These are phyloP conservation scores for Caloenas nicobarica DNA, from an alignment of 2,113 vertebrate species.

Conservation along the genomic window DNA sequence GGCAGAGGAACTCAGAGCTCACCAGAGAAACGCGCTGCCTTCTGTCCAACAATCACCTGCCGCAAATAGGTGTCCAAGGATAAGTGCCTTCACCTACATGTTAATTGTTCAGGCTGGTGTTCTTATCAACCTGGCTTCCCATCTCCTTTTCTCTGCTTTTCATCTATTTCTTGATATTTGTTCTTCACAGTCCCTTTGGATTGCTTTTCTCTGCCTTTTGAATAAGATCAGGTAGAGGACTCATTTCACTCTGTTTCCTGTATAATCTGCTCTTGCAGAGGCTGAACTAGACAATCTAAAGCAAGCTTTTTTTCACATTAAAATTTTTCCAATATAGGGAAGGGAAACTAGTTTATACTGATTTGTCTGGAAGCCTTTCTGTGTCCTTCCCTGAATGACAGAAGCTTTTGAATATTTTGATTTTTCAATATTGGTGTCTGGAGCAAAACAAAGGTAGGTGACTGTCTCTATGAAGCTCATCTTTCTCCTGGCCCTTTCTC, in stretches of 20 bases:
- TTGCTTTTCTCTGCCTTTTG: background rate
- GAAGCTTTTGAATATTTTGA: background rate
- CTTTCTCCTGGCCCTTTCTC: background rate
- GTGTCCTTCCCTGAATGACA: background rate
- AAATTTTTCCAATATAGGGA: background rate
- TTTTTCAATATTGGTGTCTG: background rate
- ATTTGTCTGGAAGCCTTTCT: background rate
- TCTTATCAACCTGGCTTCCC: background rate
- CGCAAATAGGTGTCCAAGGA: background rate
- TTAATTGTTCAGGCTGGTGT: background rate
- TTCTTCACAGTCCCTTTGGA: background rate
- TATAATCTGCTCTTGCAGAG: background rate
- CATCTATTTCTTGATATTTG: background rate
- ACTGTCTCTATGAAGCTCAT: background rate
- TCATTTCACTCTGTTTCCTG: background rate
- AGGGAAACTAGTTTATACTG: background rate
- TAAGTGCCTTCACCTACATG: conserved; percentile 8
- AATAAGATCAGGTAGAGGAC: background rate
- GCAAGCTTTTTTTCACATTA: background rate
- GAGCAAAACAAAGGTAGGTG: background rate
- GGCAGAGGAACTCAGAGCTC: background rate
- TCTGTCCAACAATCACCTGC: background rate
- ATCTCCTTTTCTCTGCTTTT: background rate
- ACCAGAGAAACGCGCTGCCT: background rate
- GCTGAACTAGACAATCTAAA: background rate